Evolutionary conservation across 1,140 invertebrate genomes (phyloP), one percentile per base, ranked within the genome.

Genomic region (Papilio helenus): DNA sequence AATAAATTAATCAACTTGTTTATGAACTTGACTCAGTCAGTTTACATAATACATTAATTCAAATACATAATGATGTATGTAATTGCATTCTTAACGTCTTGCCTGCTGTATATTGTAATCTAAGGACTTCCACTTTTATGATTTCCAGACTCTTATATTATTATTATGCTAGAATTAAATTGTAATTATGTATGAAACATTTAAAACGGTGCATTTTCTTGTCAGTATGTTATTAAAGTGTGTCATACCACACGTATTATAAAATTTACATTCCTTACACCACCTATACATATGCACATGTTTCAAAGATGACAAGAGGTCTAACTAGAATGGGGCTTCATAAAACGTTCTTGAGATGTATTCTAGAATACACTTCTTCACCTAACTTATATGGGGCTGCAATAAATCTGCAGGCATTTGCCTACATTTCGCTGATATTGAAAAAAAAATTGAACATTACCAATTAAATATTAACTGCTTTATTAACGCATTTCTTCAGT

Each of bases 51-150:
- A 61, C 58, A 29, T 61, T 14, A 26, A 26, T 61, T 23, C 23
- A 12, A 61, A 61, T 68, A 68, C 23, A 68, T 68, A 68, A 68
- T 68, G 26, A 68, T 68, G 26, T 34, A 68, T 68, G 12, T 68
- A 29, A 68, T 68, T 68, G 26, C 29, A 68, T 68, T 68, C 61
- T 34, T 29, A 29, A 16, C 12, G 26, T 26, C 58, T 61, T 26
- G n/a, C 20, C 58, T 2, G 12, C 23, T 23, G 55, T 26, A 12
- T 58, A 65, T 51, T 51, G 18, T 65, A 29, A 65, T 68, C 26
- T 68, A 68, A 68, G 61, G 61, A 68, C 26, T 68, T 68, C 61
- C 26, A 68, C 26, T 68, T 68, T 68, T 68, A 68, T 55, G 61
- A 26, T 23, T 26, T 61, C 20, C 9, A 61, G 58, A 26, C 9